Evolutionary conservation across 2,113 vertebrate genomes (phyloP).

Genomic region (Trematocara stigmaticum): DNA sequence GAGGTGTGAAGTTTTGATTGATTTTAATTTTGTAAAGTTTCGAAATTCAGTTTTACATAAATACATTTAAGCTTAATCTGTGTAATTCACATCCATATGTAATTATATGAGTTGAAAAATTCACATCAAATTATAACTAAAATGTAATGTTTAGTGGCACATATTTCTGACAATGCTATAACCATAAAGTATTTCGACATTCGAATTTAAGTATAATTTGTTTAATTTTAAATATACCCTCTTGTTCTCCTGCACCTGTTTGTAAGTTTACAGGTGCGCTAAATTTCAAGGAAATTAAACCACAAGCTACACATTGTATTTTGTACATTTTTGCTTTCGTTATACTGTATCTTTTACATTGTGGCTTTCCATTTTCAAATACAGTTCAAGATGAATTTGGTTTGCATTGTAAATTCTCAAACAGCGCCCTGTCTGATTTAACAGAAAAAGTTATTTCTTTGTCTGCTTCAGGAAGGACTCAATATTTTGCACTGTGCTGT

Average conservation of each 20-base stretch:
- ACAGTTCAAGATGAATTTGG: neutral
- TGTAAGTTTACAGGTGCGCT: neutral
- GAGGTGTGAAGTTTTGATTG: neutral
- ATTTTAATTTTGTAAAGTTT: neutral
- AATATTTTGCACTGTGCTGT: slow-evolving; percentile 87
- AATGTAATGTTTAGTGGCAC: neutral
- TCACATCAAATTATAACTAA: neutral
- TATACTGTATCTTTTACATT: neutral
- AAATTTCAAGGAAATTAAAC: neutral
- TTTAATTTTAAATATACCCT: neutral
- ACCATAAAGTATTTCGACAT: rapidly evolving
- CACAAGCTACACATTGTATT: neutral
- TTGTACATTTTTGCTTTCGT: neutral
- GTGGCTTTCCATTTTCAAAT: neutral
- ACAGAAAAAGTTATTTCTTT: neutral
- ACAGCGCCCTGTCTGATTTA: neutral
- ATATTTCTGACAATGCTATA: neutral
- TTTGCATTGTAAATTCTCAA: neutral
- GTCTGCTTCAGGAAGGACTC: slow-evolving; percentile 77
- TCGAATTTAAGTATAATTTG: neutral
- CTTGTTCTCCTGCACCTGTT: neutral
- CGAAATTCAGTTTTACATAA: neutral
- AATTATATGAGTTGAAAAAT: neutral
- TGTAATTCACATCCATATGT: neutral
- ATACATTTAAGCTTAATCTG: neutral